phyloP scores from a whole-genome alignment of 2,797 vertebrate species.

The Coregonus sp. region DNA sequence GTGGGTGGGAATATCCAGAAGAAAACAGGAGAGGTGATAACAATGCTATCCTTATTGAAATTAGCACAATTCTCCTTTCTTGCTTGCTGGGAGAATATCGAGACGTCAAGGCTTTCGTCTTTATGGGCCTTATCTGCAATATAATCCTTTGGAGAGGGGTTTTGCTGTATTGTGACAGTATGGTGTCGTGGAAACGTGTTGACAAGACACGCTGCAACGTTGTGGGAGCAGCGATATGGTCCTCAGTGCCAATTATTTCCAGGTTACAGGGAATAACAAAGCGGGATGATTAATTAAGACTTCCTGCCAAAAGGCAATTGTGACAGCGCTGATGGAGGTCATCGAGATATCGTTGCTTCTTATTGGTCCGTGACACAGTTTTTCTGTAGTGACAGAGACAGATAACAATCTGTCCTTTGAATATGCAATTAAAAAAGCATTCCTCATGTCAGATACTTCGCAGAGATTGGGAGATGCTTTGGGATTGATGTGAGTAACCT shows the following conservation, averaged over 20 bases:
- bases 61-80: not conserved
- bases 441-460: not conserved
- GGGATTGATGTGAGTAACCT: not conserved
- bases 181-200: slow-evolving; percentile 8
- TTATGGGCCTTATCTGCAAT: not conserved
- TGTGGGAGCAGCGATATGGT: slow-evolving; percentile 8
- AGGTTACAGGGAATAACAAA: slow-evolving; percentile 3
- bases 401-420: not conserved
- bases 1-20: not conserved
- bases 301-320: not conserved
- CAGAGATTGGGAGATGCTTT: not conserved
- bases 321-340: not conserved
- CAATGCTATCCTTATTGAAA: slow-evolving; percentile 8
- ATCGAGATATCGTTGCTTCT: not conserved
- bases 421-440: not conserved
- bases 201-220: not conserved
- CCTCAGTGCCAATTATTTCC: slow-evolving; percentile 20
- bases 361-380: not conserved
- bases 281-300: slow-evolving; percentile 3
- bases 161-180: not conserved
- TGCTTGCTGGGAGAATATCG: not conserved
- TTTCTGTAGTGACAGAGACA: not conserved
- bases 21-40: not conserved
- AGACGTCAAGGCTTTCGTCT: slow-evolving; percentile 2
- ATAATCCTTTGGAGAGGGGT: slow-evolving; percentile 13